Percentiles rank a stretch among this genome's conserved stretches.
Evolutionary conservation across 2,888 invertebrate genomes (phyloP).

Genomic region (Ischnura elegans): DNA sequence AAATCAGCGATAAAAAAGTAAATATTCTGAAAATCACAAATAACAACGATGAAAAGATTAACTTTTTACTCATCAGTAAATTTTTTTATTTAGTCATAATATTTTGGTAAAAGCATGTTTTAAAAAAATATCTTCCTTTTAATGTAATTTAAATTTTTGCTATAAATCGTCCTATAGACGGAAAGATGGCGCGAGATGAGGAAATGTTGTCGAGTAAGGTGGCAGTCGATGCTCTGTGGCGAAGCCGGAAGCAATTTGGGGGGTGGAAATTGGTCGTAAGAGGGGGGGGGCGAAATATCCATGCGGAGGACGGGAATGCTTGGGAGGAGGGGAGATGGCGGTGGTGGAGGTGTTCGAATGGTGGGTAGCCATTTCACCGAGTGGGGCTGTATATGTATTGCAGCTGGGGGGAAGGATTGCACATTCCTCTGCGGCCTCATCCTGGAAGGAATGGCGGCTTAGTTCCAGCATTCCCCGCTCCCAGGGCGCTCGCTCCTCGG

Average conservation of each 20-base stretch:
- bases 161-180: no score
- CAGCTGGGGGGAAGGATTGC: background rate
- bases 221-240: background rate
- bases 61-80: no score
- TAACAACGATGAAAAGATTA: no score
- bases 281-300: background rate
- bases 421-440: slow-evolving; percentile 61
- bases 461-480: slow-evolving; percentile 60
- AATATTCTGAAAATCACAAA: no score
- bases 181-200: background rate
- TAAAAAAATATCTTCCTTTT: no score
- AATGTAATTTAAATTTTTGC: no score
- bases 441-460: slow-evolving; percentile 23
- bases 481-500: slow-evolving; percentile 57
- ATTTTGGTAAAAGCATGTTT: no score
- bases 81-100: no score
- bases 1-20: no score
- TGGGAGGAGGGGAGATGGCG: background rate
- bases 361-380: background rate
- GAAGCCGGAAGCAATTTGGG: background rate
- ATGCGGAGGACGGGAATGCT: background rate
- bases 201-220: background rate
- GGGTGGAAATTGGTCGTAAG: background rate
- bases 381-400: background rate
- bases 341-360: background rate